Percentiles rank a stretch among this genome's conserved stretches.
Conservation (phyloP, 2,113 vertebrate genomes). For the Centropus unirufus region DNA sequence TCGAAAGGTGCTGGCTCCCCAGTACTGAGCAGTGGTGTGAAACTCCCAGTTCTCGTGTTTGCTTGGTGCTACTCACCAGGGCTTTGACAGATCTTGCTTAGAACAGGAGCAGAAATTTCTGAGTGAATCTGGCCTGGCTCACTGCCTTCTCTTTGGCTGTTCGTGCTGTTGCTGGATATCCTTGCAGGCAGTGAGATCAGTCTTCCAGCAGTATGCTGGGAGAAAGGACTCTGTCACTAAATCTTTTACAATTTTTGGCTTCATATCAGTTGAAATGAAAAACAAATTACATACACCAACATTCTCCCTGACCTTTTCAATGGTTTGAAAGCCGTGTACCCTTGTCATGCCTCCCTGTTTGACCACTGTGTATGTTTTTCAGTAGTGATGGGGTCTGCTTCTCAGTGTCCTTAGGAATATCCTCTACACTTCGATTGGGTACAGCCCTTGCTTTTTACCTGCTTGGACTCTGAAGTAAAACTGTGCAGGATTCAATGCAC, state of each 20-base stretch:
- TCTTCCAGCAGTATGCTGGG: constrained; percentile 7
- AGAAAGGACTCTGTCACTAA: not conserved
- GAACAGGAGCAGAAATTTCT: not conserved
- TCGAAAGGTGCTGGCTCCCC: not conserved
- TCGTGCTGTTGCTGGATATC: not conserved
- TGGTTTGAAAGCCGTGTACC: not conserved
- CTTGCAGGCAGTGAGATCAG: not conserved
- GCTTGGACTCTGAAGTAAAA: not conserved
- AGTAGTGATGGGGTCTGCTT: not conserved
- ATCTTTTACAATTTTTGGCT: constrained; percentile 2
- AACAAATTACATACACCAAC: not conserved
- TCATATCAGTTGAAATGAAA: not conserved
- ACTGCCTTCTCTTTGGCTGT: not conserved
- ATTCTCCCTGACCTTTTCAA: not conserved
- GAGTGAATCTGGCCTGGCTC: not conserved
- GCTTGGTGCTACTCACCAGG: not conserved
- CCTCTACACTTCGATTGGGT: not conserved
- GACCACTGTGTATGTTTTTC: not conserved
- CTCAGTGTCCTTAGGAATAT: not conserved
- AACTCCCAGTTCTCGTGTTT: not conserved
- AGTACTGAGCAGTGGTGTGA: not conserved
- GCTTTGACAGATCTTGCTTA: not conserved
- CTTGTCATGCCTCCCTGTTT: not conserved
- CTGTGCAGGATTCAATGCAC: not conserved
- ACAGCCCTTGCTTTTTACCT: not conserved